phyloP scores from a whole-genome alignment of 2,888 invertebrate genomes.

The Busseola fusca region DNA sequence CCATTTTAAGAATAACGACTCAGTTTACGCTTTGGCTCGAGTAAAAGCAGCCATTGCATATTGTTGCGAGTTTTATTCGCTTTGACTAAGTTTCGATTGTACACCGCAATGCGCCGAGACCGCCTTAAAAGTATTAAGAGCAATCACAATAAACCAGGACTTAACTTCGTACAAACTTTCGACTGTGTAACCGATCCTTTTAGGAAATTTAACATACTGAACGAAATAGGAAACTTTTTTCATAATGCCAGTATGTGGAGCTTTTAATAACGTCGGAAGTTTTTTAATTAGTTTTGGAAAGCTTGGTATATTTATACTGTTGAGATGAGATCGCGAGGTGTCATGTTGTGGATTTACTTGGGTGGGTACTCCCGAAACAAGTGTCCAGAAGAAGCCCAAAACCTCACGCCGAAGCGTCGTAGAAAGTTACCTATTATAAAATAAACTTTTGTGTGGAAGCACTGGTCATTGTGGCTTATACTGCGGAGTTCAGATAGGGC shows the following conservation, averaged over 20 bases:
- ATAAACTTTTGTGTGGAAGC: neutral
- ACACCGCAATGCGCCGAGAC: slow-evolving; percentile 77
- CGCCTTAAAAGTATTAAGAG: slow-evolving; percentile 76
- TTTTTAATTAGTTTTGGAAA: slow-evolving; percentile 62
- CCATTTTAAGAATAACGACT: slow-evolving; percentile 52
- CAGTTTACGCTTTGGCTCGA: slow-evolving; percentile 54
- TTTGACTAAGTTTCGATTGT: slow-evolving; percentile 79
- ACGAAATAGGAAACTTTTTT: slow-evolving; percentile 61
- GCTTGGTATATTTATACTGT: slow-evolving; percentile 33
- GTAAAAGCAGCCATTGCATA: slow-evolving; percentile 71
- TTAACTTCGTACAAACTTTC: slow-evolving; percentile 69
- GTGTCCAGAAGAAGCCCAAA: neutral
- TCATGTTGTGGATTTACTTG: slow-evolving; percentile 18
- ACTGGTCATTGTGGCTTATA: neutral
- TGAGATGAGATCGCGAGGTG: slow-evolving; percentile 21
- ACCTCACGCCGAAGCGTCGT: neutral
- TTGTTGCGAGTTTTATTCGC: slow-evolving; percentile 78
- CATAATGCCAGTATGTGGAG: slow-evolving; percentile 62
- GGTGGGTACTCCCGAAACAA: slow-evolving; percentile 5
- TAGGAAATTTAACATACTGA: slow-evolving; percentile 59
- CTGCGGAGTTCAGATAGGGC: neutral
- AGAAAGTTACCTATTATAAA: neutral
- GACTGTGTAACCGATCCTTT: slow-evolving; percentile 60
- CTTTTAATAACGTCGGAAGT: slow-evolving; percentile 57
- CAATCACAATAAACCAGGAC: slow-evolving; percentile 78